Percentiles rank a stretch among this genome's conserved stretches.
These are phyloP conservation scores for Rhopalosiphum maidis DNA, from an alignment of 1,140 invertebrate genomes.

Conservation along the genomic window DNA sequence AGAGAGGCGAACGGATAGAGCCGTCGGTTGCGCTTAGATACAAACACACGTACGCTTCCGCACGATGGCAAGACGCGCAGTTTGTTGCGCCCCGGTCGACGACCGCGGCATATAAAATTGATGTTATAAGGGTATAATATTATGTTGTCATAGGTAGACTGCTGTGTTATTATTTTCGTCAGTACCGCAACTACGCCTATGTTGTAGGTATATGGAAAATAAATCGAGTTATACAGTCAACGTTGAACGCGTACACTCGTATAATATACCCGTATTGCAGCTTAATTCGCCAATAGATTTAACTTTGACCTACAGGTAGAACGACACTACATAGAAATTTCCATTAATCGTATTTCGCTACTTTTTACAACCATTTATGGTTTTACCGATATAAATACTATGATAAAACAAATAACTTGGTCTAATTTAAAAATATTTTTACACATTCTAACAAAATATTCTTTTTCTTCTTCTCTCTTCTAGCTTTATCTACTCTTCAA, in stretches of 20 bases:
- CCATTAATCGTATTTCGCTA: too few relatives aligned
- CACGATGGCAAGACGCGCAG: neutral
- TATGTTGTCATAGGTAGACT: too few relatives aligned
- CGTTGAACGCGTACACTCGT: too few relatives aligned
- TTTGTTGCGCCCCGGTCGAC: neutral
- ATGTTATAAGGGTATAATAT: neutral
- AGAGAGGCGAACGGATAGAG: neutral
- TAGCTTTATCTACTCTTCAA: too few relatives aligned
- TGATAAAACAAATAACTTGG: neutral
- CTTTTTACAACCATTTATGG: too few relatives aligned
- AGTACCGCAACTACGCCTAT: neutral
- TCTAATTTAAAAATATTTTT: neutral
- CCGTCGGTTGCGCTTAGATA: neutral
- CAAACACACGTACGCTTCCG: slow-evolving; percentile 31
- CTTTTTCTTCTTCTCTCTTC: too few relatives aligned
- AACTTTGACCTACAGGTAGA: neutral
- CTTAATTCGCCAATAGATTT: neutral
- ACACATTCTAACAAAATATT: neutral
- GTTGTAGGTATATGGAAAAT: neutral
- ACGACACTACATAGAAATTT: neutral
- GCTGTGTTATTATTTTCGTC: too few relatives aligned
- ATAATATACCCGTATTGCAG: too few relatives aligned
- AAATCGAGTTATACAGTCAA: neutral
- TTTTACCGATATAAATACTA: neutral
- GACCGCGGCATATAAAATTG: neutral